These are phyloP conservation scores for Leistus spinibarbis DNA, from an alignment of 2,888 invertebrate genomes.

Conservation along the genomic window DNA sequence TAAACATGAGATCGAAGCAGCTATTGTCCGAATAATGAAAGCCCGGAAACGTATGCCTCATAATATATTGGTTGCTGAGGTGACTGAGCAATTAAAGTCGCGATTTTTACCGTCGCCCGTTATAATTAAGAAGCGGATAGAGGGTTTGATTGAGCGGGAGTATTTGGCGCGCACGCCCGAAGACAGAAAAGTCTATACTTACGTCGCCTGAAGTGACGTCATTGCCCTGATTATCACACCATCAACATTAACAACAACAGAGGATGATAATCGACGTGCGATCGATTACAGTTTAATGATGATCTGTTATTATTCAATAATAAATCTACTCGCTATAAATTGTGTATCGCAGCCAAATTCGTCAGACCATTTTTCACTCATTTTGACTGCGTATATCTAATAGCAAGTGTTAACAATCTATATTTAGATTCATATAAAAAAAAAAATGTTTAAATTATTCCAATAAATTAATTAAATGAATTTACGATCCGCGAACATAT, in stretches of 20 bases:
- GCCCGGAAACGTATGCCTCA: conserved; percentile 93
- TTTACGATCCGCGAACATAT: conserved; percentile 35
- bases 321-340: conserved; percentile 24
- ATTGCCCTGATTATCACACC: background rate
- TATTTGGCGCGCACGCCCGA: conserved; percentile 97
- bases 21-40: conserved; percentile 99
- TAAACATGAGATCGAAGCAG: conserved; percentile 99
- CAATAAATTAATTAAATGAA: conserved; percentile 38
- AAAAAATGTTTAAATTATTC: conserved; percentile 39
- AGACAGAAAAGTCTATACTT: conserved; percentile 95
- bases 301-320: background rate
- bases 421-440: conserved; percentile 38
- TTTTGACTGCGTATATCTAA: conserved; percentile 35
- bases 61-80: conserved; percentile 94
- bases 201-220: conserved; percentile 77
- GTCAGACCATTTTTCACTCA: conserved; percentile 27
- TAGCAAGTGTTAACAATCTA: conserved; percentile 36
- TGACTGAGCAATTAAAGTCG: conserved; percentile 94
- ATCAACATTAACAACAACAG: background rate
- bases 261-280: background rate
- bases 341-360: conserved; percentile 29
- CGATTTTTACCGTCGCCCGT: conserved; percentile 98
- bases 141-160: conserved; percentile 98
- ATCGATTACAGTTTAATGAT: background rate
- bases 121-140: conserved; percentile 98